Conservation (phyloP, 2,113 vertebrate genomes). For the Montifringilla adamsi region DNA sequence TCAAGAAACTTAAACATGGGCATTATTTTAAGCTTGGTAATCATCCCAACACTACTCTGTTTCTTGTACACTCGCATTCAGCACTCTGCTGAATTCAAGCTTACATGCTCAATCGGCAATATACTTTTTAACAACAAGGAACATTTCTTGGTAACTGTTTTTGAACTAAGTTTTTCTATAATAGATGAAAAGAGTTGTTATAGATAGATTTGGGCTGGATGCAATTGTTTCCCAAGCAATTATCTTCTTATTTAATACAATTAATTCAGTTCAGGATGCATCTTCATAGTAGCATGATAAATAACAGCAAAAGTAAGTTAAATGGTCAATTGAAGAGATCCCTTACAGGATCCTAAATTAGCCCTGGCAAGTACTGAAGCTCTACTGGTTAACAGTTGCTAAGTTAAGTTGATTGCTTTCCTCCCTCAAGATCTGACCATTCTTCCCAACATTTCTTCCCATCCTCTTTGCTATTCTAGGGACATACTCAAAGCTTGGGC, state of each 20-base stretch:
- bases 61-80: not conserved
- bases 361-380: not conserved
- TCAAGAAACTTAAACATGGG: constrained; percentile 1
- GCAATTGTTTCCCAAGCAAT: not conserved
- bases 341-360: not conserved
- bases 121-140: not conserved
- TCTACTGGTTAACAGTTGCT: not conserved
- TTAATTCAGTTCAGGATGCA: not conserved
- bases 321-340: not conserved
- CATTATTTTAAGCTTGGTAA: not conserved
- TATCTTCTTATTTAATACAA: not conserved
- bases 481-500: not conserved
- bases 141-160: not conserved
- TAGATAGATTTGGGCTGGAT: not conserved
- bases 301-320: not conserved
- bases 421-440: not conserved
- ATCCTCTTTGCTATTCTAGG: not conserved
- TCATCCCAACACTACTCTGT: not conserved
- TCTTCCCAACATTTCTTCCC: not conserved
- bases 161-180: not conserved
- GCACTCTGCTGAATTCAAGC: not conserved
- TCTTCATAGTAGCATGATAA: not conserved
- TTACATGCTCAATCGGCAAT: not conserved
- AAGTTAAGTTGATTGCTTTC: not conserved
- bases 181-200: not conserved